phyloP scores from a whole-genome alignment of 1,140 invertebrate species.

The Steinernema khuongi region DNA sequence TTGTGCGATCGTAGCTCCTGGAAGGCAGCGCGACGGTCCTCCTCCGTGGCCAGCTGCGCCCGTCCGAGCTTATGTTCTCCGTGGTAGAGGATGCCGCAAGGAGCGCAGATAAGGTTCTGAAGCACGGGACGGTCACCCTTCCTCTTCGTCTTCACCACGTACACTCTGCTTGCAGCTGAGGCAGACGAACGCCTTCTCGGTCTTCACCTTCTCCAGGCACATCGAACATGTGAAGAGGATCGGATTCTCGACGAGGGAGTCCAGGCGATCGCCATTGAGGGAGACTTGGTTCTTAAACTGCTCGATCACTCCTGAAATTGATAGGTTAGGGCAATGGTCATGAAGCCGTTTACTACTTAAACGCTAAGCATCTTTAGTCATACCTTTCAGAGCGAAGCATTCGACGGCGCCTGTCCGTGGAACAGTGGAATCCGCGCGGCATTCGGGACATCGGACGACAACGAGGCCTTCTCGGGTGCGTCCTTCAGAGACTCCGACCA shows the following conservation, averaged over 20 bases:
- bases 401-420: background rate
- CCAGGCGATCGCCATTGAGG: background rate
- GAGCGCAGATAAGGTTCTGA: background rate
- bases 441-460: background rate
- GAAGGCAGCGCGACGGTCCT: background rate
- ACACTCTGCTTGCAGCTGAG: background rate
- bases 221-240: background rate
- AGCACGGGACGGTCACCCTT: background rate
- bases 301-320: background rate
- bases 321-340: background rate
- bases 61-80: background rate
- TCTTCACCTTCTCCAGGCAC: background rate
- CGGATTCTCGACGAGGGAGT: no score
- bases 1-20: background rate
- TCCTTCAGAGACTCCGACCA: background rate
- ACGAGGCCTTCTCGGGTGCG: background rate
- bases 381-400: background rate
- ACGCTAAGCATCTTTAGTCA: background rate
- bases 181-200: background rate
- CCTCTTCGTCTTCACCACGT: background rate
- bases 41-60: background rate
- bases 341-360: background rate
- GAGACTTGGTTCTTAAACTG: background rate
- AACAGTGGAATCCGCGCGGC: background rate
- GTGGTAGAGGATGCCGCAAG: background rate